Evolutionary conservation across 2,113 vertebrate species (phyloP), one percentile per base, ranked within the genome.

Genomic region (Mesembrinibis cayennensis): DNA sequence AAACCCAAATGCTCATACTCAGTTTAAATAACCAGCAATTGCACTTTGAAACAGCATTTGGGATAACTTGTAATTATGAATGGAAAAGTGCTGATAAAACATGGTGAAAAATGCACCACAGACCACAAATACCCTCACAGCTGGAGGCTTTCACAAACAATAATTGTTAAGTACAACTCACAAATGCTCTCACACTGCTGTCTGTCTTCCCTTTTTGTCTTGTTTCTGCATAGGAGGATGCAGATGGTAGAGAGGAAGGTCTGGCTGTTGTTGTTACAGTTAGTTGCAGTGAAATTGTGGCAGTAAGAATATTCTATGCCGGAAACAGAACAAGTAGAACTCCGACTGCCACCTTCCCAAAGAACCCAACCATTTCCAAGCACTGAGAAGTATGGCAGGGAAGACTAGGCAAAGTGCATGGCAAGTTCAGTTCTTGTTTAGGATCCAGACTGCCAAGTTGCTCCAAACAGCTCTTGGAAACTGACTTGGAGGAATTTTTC

Each of bases 371-470:
- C 16, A 7, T 47, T 86, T 38, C 30, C 45, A 73, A 1, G 6
- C 40, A 1, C 45, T 44, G 36, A 26, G 11, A 85, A 5, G 7
- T 11, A 10, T 0, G 3, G 21, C 42, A 72, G 23, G 32, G 7
- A 40, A 89, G 17, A 49, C 0, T 2, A 13, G 38, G 27, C 10
- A 61, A 72, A 72, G 29, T 2, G 3, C 0, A 0, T 2, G 4
- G 13, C 13, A 82, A 76, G 10, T 13, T 72, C 22, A 16, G 5
- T 12, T 74, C 38, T 25, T 26, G 6, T 15, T 59, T 40, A 23
- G n/a, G 34, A 50, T 29, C 9, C 3, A 7, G 45, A 62, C 7
- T 36, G 5, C 9, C 5, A 73, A 16, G 4, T 23, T 59, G 44
- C n/a, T 93, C 16, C 42, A 62, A 78, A 61, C 15, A 65, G 10